Evolutionary conservation across 2,113 vertebrate genomes (phyloP), one percentile per base, ranked within the genome.

Genomic region (Saguinus imperator): DNA sequence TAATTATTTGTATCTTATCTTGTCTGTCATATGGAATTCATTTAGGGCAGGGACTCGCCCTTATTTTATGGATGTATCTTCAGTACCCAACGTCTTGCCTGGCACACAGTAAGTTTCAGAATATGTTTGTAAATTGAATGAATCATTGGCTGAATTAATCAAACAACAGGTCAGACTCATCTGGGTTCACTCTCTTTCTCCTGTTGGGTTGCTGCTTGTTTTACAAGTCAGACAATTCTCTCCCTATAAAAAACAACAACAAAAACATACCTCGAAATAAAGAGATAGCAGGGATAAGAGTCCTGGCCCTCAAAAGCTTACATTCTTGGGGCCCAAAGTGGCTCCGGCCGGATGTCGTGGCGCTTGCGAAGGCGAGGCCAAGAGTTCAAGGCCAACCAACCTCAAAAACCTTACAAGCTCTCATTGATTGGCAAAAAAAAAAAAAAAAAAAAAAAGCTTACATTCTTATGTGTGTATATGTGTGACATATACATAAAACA

Each of bases 171-270:
- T 23, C 27, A 80, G 48, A 50, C 40, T 94, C 37, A 40, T 25
- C 20, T 68, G 35, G 5, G 55, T 37, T 79, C 48, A 35, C 29
- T 88, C 43, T 90, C 45, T 86, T 72, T 76, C 20, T 83, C 20
- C 16, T 52, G 0, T 58, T 40, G 29, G 32, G 32, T 86, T 90
- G n/a, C 58, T 77, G 66, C 43, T 96, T 85, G 40, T 84, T 94
- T 95, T 83, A 61, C 23, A 52, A 91, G 16, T 84, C n/a, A 90
- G 1, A 61, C 18, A n/a, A 35, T 79, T 95, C 73, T 85, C 61
- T 91, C 85, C 45, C 18, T 87, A 61, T 84, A 79, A 94, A 94
- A 91, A 66, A 32, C 68, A 95, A 48, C 11, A 72, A 52, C 52
- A 95, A 72, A 89, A 85, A 48, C 61, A 7, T 32, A 55, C 9